phyloP scores from a whole-genome alignment of 2,888 invertebrate genomes.

The Stenodera caucasica region DNA sequence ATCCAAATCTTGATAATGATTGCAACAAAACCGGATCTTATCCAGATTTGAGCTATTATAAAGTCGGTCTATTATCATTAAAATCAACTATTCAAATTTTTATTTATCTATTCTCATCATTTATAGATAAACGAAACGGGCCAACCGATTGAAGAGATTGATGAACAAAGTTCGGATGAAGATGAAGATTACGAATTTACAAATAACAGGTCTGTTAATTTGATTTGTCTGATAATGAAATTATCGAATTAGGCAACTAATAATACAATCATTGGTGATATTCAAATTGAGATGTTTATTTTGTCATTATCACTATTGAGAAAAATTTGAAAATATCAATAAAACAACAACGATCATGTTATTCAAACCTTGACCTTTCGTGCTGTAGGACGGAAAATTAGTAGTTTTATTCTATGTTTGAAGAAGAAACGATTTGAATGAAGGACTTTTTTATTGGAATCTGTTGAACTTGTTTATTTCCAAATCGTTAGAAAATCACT shows the following conservation, averaged over 20 bases:
- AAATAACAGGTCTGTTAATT: background rate
- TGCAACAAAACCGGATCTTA: background rate
- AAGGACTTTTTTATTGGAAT: too few species aligned
- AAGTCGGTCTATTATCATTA: background rate
- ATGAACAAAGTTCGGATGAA: background rate
- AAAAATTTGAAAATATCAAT: background rate
- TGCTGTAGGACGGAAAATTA: background rate
- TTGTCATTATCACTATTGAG: background rate
- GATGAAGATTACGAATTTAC: conserved; percentile 1
- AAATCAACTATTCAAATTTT: too few species aligned
- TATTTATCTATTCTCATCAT: too few species aligned
- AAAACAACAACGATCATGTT: background rate
- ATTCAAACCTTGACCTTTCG: background rate
- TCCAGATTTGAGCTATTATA: background rate
- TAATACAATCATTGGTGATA: background rate
- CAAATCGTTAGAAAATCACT: background rate
- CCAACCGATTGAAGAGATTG: background rate
- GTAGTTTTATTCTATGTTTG: too few species aligned
- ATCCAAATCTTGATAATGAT: background rate
- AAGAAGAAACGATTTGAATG: too few species aligned
- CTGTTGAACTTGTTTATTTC: too few species aligned
- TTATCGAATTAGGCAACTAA: background rate
- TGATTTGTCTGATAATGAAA: background rate
- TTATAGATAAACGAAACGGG: background rate
- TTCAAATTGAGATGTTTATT: background rate